These are phyloP conservation scores for Macaria notata DNA, from an alignment of 2,888 invertebrate species.

Conservation along the genomic window DNA sequence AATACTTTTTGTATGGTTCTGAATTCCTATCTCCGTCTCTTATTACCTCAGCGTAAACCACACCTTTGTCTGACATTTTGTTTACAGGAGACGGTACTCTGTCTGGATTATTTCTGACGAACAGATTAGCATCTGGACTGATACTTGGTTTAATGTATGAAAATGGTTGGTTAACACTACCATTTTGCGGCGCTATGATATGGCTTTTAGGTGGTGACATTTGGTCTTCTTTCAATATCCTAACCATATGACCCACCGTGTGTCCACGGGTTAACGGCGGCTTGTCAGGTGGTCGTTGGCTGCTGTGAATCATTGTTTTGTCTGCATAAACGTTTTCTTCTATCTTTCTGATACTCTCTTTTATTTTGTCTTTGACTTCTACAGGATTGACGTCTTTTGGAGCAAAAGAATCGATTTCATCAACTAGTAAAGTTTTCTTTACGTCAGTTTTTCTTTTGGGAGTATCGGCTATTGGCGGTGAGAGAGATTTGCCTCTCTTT, in stretches of 20 bases:
- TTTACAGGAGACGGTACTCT: constrained; percentile 71
- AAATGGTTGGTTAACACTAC: constrained; percentile 90
- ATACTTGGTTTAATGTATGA: constrained; percentile 87
- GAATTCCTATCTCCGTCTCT: constrained; percentile 63
- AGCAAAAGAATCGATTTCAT: constrained; percentile 66
- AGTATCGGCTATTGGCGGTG: constrained; percentile 63
- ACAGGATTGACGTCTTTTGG: constrained; percentile 50
- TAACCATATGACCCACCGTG: constrained; percentile 90
- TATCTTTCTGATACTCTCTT: constrained; percentile 76
- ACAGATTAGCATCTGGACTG: constrained; percentile 74
- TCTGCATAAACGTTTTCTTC: constrained; percentile 76
- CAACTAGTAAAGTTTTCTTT: constrained; percentile 62
- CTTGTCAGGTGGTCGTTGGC: constrained; percentile 86
- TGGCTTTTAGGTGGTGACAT: constrained; percentile 85
- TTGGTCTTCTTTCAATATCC: constrained; percentile 87
- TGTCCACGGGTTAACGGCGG: constrained; percentile 86
- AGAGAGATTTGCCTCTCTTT: constrained; percentile 66
- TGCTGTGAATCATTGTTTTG: constrained; percentile 87
- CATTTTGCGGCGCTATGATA: constrained; percentile 83
- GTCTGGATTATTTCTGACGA: constrained; percentile 73
- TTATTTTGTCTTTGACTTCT: constrained; percentile 75
- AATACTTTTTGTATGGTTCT: constrained; percentile 61
- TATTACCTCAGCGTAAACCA: constrained; percentile 90
- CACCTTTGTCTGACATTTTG: constrained; percentile 80
- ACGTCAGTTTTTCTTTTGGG: constrained; percentile 69